A percentile compares a stretch with the other conserved stretches of the same genome.
Conservation (phyloP, 2,113 vertebrate genomes). For the Gavialis gangeticus region DNA sequence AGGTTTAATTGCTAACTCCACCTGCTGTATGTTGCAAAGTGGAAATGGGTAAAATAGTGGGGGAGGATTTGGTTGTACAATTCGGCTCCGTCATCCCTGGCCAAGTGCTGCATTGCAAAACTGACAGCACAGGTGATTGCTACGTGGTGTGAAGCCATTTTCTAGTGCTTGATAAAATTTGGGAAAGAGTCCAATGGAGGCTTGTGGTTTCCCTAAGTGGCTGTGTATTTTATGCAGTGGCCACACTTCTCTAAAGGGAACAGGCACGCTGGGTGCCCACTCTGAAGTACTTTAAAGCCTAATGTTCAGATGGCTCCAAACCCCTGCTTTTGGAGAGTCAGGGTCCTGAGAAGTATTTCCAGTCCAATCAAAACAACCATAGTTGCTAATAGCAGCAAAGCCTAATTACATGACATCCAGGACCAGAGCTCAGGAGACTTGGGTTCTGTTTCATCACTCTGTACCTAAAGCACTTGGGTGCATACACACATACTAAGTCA, state of each 20-base stretch:
- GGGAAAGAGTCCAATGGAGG: background rate
- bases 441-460: no score
- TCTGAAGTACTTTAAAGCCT: no score
- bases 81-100: background rate
- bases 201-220: background rate
- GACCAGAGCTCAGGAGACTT: no score
- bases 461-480: no score
- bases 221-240: background rate
- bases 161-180: rapidly evolving
- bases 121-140: background rate
- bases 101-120: constrained; percentile 57
- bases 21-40: background rate
- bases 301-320: no score
- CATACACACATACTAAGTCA: no score
- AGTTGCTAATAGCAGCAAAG: no score
- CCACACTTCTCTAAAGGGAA: background rate
- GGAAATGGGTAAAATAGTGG: constrained; percentile 48
- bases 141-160: background rate
- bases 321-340: no score
- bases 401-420: no score
- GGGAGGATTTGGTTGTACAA: constrained; percentile 50
- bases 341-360: no score
- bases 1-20: constrained; percentile 54
- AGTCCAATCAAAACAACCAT: no score
- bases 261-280: no score